These are phyloP conservation scores for Drosophila triauraria DNA, from an alignment of 1,140 invertebrate genomes.

Conservation along the genomic window DNA sequence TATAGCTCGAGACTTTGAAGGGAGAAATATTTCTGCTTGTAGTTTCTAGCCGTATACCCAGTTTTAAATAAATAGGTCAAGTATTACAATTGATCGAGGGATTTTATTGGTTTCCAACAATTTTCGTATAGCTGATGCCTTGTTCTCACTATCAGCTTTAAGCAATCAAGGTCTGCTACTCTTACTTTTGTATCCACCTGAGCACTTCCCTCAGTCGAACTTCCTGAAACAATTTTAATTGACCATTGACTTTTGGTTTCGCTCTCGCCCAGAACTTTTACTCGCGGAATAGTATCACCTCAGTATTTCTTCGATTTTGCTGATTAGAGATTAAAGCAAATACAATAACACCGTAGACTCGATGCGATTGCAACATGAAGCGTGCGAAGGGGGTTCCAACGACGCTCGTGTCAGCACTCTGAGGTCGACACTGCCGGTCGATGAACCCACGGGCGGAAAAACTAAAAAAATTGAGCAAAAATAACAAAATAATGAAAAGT, in stretches of 20 bases:
- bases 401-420: conserved; percentile 74
- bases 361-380: conserved; percentile 65
- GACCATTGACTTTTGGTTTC: background rate
- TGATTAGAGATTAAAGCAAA: conserved; percentile 62
- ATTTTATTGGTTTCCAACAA: background rate
- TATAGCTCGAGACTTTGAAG: background rate
- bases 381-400: conserved; percentile 15
- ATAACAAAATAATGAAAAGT: conserved; percentile 52
- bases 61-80: no score
- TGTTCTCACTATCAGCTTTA: background rate
- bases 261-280: conserved; percentile 6
- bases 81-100: no score
- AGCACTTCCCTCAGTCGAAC: background rate
- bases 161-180: no score
- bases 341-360: conserved; percentile 38
- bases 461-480: conserved; percentile 38
- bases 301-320: conserved; percentile 37
- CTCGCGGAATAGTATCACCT: conserved; percentile 15
- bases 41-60: no score
- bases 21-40: background rate
- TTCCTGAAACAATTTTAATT: background rate
- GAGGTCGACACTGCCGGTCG: conserved; percentile 72
- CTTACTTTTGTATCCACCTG: no score
- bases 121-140: background rate
- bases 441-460: conserved; percentile 69